These are phyloP conservation scores for Ceriagrion tenellum DNA, from an alignment of 2,888 invertebrate species.

Conservation along the genomic window DNA sequence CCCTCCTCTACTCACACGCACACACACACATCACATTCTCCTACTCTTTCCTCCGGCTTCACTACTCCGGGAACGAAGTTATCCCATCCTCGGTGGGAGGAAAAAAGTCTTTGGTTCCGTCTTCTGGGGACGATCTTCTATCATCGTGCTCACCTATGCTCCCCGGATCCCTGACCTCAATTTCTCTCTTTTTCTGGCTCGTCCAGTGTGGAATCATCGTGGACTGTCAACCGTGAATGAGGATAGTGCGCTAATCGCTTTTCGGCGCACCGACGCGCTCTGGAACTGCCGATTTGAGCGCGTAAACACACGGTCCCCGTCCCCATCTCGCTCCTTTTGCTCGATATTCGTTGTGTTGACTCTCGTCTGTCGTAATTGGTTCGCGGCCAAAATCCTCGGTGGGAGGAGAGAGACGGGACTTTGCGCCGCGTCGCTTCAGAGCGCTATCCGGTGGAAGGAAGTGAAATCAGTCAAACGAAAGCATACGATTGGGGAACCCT, in stretches of 20 bases:
- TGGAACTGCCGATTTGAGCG: not conserved
- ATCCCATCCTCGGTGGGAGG: not conserved
- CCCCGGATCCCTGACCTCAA: slow-evolving; percentile 12
- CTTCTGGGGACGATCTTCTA: not conserved
- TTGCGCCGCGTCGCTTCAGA: not conserved
- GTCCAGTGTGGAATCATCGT: not conserved
- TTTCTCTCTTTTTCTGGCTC: not conserved
- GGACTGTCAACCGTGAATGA: not conserved
- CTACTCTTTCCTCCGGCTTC: not conserved
- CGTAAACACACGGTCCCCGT: not conserved
- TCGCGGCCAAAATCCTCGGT: not conserved
- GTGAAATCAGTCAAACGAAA: not conserved
- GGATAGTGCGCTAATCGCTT: not conserved
- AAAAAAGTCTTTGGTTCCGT: not conserved
- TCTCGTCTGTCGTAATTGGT: not conserved
- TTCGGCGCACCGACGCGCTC: not conserved
- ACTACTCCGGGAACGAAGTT: not conserved
- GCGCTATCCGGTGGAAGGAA: not conserved
- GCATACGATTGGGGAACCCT: too few relatives aligned
- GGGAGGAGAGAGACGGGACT: not conserved
- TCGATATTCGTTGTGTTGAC: not conserved
- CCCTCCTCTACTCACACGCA: not conserved
- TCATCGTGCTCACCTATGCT: not conserved
- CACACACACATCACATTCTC: not conserved
- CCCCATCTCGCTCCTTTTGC: not conserved